Evolutionary conservation across 1,140 invertebrate species (phyloP).

Genomic region (Drosophila auraria): DNA sequence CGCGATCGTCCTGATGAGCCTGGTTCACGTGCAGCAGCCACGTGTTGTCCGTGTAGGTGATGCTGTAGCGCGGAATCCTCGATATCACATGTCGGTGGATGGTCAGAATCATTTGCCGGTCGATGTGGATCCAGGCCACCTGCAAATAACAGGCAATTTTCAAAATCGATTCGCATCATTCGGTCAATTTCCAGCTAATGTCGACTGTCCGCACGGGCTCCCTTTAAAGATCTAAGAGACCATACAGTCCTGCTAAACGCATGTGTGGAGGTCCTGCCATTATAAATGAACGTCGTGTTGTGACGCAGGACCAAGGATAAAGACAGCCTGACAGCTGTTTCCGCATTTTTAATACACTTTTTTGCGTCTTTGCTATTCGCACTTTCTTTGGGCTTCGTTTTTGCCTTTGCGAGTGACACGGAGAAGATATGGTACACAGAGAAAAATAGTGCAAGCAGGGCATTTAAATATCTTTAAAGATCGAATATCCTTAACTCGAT

Average conservation of each 20-base stretch:
- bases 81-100: constrained; percentile 96
- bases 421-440: constrained; percentile 25
- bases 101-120: constrained; percentile 96
- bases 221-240: constrained; percentile 22
- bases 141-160: constrained; percentile 76
- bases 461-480: too few relatives aligned
- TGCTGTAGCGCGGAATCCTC: constrained; percentile 93
- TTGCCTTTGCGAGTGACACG: constrained; percentile 64
- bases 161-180: constrained; percentile 41
- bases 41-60: constrained; percentile 95
- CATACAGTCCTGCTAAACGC: constrained; percentile 8
- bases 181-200: constrained; percentile 18
- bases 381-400: constrained; percentile 55
- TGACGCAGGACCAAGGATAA: constrained; percentile 58
- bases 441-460: neutral
- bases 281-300: constrained; percentile 79
- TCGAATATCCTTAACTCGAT: too few relatives aligned
- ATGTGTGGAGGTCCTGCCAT: constrained; percentile 38
- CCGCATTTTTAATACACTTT: constrained; percentile 82
- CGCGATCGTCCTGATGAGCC: constrained; percentile 94
- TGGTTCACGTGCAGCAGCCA: constrained; percentile 95
- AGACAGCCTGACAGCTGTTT: constrained; percentile 78
- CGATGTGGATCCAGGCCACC: constrained; percentile 97
- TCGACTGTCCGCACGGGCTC: neutral
- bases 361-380: constrained; percentile 36